These are phyloP conservation scores for Papilio aristodemus DNA, from an alignment of 1,140 invertebrate species.

Conservation along the genomic window DNA sequence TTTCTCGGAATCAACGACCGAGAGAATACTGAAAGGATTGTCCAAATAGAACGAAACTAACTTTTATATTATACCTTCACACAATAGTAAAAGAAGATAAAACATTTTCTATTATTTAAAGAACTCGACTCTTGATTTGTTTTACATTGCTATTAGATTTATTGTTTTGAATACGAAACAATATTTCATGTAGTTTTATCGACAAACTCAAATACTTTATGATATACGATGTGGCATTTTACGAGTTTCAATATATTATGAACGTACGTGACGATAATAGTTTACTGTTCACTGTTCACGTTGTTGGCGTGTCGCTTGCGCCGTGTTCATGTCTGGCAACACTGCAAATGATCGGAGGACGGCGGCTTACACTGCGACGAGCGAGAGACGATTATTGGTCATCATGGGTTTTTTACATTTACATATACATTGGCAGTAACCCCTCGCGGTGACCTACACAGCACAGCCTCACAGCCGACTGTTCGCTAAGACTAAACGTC, in stretches of 20 bases:
- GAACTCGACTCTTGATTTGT: not conserved
- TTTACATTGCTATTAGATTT: not conserved
- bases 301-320: not conserved
- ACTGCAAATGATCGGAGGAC: too few relatives aligned
- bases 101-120: not conserved
- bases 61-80: conserved; percentile 12
- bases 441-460: too few relatives aligned
- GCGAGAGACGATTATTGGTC: too few relatives aligned
- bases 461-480: too few relatives aligned
- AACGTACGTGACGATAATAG: not conserved
- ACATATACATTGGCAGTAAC: too few relatives aligned
- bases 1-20: not conserved
- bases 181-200: not conserved
- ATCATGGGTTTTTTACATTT: too few relatives aligned
- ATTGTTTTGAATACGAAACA: not conserved
- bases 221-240: too few relatives aligned
- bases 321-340: not conserved
- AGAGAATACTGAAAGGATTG: too few relatives aligned
- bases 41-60: not conserved
- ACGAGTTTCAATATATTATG: conserved; percentile 12
- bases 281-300: conserved; percentile 6
- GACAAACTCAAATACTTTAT: not conserved
- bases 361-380: too few relatives aligned
- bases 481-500: too few relatives aligned
- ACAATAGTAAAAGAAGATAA: not conserved